Evolutionary conservation across 2,113 vertebrate species (phyloP).

Genomic region (Grammomys surdaster): DNA sequence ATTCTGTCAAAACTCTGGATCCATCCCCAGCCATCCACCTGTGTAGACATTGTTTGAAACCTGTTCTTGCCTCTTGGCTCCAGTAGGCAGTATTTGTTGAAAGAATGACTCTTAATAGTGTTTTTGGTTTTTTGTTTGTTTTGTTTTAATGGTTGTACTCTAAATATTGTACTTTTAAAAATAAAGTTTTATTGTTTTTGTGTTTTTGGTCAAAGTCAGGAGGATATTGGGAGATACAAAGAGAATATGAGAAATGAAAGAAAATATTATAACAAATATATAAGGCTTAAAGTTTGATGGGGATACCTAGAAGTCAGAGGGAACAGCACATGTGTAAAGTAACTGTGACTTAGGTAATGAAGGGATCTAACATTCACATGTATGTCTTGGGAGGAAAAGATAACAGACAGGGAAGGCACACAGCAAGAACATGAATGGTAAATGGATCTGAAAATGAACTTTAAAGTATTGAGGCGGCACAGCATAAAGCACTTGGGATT

Average conservation of each 20-base stretch:
- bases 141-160: slow-evolving; percentile 19
- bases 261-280: slow-evolving; percentile 1
- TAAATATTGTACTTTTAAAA: slow-evolving; percentile 27
- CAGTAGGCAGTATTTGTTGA: slow-evolving; percentile 17
- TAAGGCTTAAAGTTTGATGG: not conserved
- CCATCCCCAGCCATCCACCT: not conserved
- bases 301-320: not conserved
- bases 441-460: slow-evolving; percentile 10
- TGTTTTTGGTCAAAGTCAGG: not conserved
- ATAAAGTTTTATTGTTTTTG: slow-evolving; percentile 34
- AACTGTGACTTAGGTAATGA: not conserved
- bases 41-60: not conserved
- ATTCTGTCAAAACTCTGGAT: not conserved
- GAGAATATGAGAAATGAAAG: slow-evolving; percentile 13
- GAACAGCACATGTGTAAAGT: not conserved
- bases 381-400: not conserved
- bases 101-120: slow-evolving; percentile 26
- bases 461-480: not conserved
- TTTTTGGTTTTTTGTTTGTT: not conserved
- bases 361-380: not conserved
- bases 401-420: not conserved
- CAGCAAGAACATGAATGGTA: slow-evolving; percentile 21
- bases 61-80: not conserved
- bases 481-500: not conserved
- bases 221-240: not conserved